These are phyloP conservation scores for Arge pagana DNA, from an alignment of 2,888 invertebrate genomes.

Conservation along the genomic window DNA sequence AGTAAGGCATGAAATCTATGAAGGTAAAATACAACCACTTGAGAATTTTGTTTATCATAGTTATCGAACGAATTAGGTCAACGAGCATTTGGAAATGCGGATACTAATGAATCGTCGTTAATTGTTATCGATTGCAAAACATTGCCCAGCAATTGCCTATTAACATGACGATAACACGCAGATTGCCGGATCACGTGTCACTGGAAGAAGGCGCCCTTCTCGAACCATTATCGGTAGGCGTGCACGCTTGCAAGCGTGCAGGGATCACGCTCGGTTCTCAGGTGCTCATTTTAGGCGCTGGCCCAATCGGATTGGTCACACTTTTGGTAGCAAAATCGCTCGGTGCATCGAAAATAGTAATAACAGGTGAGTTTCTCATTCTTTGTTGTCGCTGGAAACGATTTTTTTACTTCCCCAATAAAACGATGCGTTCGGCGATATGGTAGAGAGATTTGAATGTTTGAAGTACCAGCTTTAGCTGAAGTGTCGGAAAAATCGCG, in stretches of 20 bases:
- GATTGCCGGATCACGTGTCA: slow-evolving; percentile 85
- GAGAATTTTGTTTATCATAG: no score
- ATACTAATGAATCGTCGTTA: slow-evolving; percentile 21
- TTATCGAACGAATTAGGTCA: background rate
- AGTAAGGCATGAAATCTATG: slow-evolving; percentile 44
- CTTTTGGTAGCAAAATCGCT: slow-evolving; percentile 81
- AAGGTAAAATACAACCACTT: slow-evolving; percentile 3
- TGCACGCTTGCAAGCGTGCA: slow-evolving; percentile 89
- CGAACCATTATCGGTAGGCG: slow-evolving; percentile 92
- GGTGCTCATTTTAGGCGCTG: slow-evolving; percentile 81
- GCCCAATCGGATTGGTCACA: slow-evolving; percentile 86
- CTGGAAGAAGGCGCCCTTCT: slow-evolving; percentile 93
- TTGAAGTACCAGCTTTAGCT: no score
- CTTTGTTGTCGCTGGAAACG: slow-evolving; percentile 29
- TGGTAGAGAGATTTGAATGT: background rate
- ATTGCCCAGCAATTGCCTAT: no score
- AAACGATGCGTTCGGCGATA: background rate
- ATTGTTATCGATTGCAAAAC: no score
- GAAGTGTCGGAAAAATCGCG: no score
- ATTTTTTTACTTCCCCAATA: slow-evolving; percentile 13
- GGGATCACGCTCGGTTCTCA: slow-evolving; percentile 72
- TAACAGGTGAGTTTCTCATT: slow-evolving; percentile 75
- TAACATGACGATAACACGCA: slow-evolving; percentile 50
- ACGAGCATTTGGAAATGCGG: background rate
- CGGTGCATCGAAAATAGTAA: slow-evolving; percentile 79